phyloP scores from a whole-genome alignment of 2,888 invertebrate genomes.

The Caenorhabditis macrosperma region DNA sequence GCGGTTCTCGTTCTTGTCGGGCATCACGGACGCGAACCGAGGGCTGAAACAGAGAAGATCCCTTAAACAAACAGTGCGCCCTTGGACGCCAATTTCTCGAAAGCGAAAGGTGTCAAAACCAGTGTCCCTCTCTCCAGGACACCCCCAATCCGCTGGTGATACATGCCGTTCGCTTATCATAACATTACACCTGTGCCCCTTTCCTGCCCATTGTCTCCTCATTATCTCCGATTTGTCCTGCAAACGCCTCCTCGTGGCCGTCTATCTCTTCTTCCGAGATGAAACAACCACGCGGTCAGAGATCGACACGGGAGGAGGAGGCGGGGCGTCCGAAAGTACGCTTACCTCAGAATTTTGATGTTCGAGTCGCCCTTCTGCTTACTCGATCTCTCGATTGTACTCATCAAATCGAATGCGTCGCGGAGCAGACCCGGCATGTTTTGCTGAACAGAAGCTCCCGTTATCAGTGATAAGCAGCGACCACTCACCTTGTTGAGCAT shows the following conservation, averaged over 20 bases:
- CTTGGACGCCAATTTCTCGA: neutral
- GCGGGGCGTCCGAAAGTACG: neutral
- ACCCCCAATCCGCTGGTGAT: neutral
- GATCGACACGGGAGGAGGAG: conserved; percentile 3
- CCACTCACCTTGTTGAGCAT: conserved; percentile 41
- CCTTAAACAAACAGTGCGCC: neutral
- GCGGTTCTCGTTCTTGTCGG: conserved; percentile 69
- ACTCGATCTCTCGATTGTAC: conserved; percentile 30
- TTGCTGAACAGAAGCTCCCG: conserved; percentile 12
- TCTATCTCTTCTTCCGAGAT: conserved; percentile 2
- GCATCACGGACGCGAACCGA: conserved; percentile 75
- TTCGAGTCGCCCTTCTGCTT: conserved; percentile 38
- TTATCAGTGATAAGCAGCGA: neutral
- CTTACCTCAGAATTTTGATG: conserved; percentile 52
- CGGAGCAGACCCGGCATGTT: conserved; percentile 54
- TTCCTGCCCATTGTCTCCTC: conserved; percentile 12
- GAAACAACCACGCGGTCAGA: conserved; percentile 19
- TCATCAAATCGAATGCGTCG: conserved; percentile 54
- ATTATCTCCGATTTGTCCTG: conserved; percentile 18
- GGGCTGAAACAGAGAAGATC: conserved; percentile 55
- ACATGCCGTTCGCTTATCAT: conserved; percentile 16
- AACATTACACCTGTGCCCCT: conserved; percentile 45
- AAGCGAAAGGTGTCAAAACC: conserved; percentile 20
- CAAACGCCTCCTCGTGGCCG: neutral
- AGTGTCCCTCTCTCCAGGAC: conserved; percentile 8